phyloP scores from a whole-genome alignment of 2,113 vertebrate species.

The Daphoenositta chrysoptera region DNA sequence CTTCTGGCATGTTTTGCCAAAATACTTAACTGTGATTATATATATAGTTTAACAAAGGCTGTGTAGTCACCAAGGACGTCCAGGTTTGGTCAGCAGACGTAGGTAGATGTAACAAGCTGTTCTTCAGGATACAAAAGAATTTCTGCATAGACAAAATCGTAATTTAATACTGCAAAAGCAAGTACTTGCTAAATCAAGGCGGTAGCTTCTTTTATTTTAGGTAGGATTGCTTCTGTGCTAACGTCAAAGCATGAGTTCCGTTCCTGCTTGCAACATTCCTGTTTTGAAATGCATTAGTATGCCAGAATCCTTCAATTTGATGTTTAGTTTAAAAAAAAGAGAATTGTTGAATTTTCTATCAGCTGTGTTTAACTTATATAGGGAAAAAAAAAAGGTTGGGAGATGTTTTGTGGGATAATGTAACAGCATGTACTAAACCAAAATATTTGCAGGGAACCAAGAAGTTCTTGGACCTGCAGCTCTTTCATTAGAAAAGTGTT shows the following conservation, averaged over 20 bases:
- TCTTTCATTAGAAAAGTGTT: background rate
- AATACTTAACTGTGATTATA: background rate
- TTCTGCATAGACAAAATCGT: background rate
- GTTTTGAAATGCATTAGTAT: background rate
- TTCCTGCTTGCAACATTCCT: background rate
- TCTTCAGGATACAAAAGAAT: background rate
- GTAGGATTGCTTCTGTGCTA: background rate
- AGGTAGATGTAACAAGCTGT: background rate
- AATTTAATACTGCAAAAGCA: background rate
- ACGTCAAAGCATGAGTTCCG: background rate
- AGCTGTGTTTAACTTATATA: background rate
- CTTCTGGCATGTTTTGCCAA: background rate
- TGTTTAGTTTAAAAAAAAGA: background rate
- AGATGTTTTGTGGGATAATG: background rate
- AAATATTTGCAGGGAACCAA: background rate
- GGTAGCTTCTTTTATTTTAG: background rate
- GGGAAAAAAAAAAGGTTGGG: background rate
- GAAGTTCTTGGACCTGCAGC: background rate
- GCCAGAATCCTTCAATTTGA: background rate
- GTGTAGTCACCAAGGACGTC: accelerated
- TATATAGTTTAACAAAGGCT: background rate
- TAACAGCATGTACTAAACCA: background rate
- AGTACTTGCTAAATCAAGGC: background rate
- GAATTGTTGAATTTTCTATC: background rate
- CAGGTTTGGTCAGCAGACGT: background rate